Percentiles rank a stretch among this genome's conserved stretches.
These are phyloP conservation scores for Ophion ventricosus DNA, from an alignment of 2,888 invertebrate genomes.

Conservation along the genomic window DNA sequence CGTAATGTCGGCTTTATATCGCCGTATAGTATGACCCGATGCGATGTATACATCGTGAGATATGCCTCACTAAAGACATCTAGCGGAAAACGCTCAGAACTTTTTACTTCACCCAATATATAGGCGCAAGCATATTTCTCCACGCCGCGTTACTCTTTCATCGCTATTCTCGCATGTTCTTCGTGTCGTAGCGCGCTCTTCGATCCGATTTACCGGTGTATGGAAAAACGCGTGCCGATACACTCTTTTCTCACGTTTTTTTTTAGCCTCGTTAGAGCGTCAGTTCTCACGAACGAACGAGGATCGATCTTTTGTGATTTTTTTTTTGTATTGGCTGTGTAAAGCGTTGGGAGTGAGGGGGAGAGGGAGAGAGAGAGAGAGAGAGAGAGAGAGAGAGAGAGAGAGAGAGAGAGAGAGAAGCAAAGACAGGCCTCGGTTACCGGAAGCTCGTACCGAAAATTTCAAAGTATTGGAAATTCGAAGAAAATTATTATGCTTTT, in stretches of 20 bases:
- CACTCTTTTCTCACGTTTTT: background rate
- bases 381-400: too few relatives aligned
- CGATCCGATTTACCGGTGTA: background rate
- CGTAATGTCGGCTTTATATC: too few relatives aligned
- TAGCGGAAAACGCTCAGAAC: too few relatives aligned
- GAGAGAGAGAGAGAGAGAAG: too few relatives aligned
- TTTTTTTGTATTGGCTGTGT: too few relatives aligned
- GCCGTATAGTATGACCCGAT: too few relatives aligned
- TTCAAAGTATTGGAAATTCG: background rate
- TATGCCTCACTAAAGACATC: too few relatives aligned
- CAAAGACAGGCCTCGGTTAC: background rate
- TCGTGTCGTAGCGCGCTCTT: constrained; percentile 2
- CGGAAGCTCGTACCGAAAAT: background rate
- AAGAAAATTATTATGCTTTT: background rate
- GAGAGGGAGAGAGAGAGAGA: too few relatives aligned
- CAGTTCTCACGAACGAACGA: background rate
- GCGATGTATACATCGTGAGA: too few relatives aligned
- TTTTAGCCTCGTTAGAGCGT: background rate
- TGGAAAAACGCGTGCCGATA: background rate
- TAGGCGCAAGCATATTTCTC: constrained; percentile 4
- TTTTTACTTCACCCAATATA: too few relatives aligned
- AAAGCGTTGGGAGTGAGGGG: too few relatives aligned
- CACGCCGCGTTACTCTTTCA: background rate
- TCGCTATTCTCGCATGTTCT: background rate
- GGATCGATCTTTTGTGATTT: background rate